These are phyloP conservation scores for Rhynchophorus ferrugineus DNA, from an alignment of 1,140 invertebrate species.

Conservation along the genomic window DNA sequence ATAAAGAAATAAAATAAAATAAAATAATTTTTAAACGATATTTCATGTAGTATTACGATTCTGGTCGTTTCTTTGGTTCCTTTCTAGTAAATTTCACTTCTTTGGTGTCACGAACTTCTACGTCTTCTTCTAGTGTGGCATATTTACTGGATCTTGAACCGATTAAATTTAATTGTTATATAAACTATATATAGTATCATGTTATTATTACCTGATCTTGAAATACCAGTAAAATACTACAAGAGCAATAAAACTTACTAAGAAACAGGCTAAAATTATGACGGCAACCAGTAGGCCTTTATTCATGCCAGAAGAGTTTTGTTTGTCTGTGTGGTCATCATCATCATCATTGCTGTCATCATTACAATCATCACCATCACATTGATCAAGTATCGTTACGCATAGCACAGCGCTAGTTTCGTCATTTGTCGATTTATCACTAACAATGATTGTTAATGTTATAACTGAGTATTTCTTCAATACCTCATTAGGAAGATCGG, in stretches of 20 bases:
- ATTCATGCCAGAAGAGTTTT: conserved; percentile 14
- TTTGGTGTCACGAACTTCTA: background rate
- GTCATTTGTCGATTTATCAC: conserved; percentile 7
- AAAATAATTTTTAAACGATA: background rate
- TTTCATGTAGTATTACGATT: background rate
- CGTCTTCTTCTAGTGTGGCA: conserved; percentile 1
- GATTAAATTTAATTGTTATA: too few relatives aligned
- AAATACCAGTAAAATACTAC: conserved; percentile 30
- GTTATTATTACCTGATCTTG: conserved; percentile 26
- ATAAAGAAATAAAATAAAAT: background rate
- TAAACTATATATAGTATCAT: too few relatives aligned
- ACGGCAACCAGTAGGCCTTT: conserved; percentile 34
- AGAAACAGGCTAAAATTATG: conserved; percentile 28
- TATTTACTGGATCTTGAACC: conserved; percentile 4
- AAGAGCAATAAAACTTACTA: conserved; percentile 28
- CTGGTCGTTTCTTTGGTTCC: background rate
- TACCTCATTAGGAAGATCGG: conserved; percentile 7
- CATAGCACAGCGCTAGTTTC: conserved; percentile 11
- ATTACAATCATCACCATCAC: background rate
- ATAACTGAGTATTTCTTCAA: conserved; percentile 3
- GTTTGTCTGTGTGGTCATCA: background rate
- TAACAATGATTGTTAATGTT: conserved; percentile 12
- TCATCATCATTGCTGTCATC: conserved; percentile 5
- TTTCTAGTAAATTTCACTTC: conserved; percentile 6
- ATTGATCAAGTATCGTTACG: conserved; percentile 6